Base-by-base conservation (phyloP, 2,113 vertebrate genomes). In the Lontra canadensis region DNA sequence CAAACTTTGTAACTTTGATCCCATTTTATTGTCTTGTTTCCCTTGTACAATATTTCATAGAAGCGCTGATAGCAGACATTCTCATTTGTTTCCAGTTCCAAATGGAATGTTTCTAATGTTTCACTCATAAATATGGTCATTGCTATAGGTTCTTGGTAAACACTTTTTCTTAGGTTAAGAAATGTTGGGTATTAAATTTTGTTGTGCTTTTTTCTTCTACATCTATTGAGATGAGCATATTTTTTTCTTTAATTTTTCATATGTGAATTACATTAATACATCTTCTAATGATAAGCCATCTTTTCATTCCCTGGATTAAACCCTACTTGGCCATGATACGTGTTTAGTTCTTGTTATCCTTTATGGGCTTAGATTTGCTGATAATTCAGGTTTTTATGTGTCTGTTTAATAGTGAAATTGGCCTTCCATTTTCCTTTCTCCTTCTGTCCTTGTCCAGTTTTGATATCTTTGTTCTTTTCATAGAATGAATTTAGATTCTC, bases 331-430 rank as follows among this genome's bases (percentile, higher is more conserved):
- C 31, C n/a, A 47, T 29, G 63, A 29, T n/a, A 18, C 81, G 23
- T 10, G 39, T 14, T 96, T 84, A 25, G 11, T 42, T 88, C 36
- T 94, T 81, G 6, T 85, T 94, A 57, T 63, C 3, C 18, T 79
- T 73, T 61, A 52, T 83, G 26, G 8, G 31, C 92, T 94, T 91
- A 84, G 44, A 85, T 79, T 74, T 95, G 52, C 55, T 92, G 29
- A 17, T 59, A 94, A 86, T 36, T 31, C 88, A 76, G 55, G 21
- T 59, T 57, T 94, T 82, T 78, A 80, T 81, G 34, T 94, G 61
- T 94, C 4, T 81, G 81, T 91, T 87, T 67, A 91, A 81, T 42
- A 82, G 47, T 76, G 55, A 91, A 87, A 87, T 63, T 94, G 47
- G 34, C 39, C 65, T 88, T 91, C 59, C 49, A 8, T 74, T 74